Base-by-base conservation (phyloP, 1,140 invertebrate genomes). In the Drosophila parvula region DNA sequence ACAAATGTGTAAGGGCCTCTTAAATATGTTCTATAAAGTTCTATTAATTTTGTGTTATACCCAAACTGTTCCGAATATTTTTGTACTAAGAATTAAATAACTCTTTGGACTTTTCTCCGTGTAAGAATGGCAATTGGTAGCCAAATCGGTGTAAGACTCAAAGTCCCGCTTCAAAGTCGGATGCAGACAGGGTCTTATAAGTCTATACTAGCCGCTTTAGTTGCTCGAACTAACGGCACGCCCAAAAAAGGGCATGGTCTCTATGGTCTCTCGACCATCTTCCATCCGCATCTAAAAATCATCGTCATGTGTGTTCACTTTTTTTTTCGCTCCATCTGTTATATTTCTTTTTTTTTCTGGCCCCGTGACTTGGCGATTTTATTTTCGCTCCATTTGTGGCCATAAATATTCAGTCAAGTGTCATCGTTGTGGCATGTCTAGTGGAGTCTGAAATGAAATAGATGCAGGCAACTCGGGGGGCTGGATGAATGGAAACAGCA, bases 351-450 rank as follows among this genome's bases (percentile, higher is more conserved):
- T 48, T 45, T 38, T 27, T 43, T 57, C 55, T 85, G 53, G 70
- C 71, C 78, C 83, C 83, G 73, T 86, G 84, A 86, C 79, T 88
- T 89, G 83, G 83, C 83, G 84, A 88, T 88, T 88, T 88, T 88
- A 83, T 88, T 88, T 88, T 89, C 84, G 84, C 84, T 88, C 84
- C 84, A 88, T 89, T 88, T 88, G 80, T 81, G 84, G 84, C 78
- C 84, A 88, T 88, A 88, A 88, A 88, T 88, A 88, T 88, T 88
- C 84, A 88, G 84, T 88, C 84, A 88, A 89, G 84, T 88, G 84
- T 89, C 83, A 88, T 88, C 74, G 80, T 83, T 75, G 80, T 78
- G 79, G 84, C 84, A 83, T 80, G 80, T 84, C 80, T 88, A 84
- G 63, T 89, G 80, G 80, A 88, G 83, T 89, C 88, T 83, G 60